phyloP scores from a whole-genome alignment of 2,113 vertebrate species.

The Plotosus lineatus region DNA sequence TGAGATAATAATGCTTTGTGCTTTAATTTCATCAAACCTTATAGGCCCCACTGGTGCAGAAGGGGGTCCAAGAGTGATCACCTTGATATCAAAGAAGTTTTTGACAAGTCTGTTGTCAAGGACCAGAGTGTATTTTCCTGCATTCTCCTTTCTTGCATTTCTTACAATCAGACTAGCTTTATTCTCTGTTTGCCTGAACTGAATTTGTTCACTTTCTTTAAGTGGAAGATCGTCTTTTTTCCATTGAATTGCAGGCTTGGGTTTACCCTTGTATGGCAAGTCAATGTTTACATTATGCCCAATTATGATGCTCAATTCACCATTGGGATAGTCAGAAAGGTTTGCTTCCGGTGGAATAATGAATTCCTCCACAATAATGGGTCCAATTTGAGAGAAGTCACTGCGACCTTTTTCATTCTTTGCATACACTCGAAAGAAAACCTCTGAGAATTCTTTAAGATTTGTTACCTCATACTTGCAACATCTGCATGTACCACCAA shows the following conservation, averaged over 20 bases:
- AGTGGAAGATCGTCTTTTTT: conserved; percentile 88
- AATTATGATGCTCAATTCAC: conserved; percentile 86
- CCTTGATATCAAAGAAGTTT: conserved; percentile 84
- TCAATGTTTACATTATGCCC: conserved; percentile 93
- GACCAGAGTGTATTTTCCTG: conserved; percentile 92
- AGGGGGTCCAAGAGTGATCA: conserved; percentile 89
- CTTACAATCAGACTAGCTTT: conserved; percentile 89
- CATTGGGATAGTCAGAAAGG: conserved; percentile 87
- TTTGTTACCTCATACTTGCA: conserved; percentile 84
- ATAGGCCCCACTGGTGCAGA: conserved; percentile 89
- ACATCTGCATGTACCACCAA: conserved; percentile 82
- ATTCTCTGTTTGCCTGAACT: conserved; percentile 92
- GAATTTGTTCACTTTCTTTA: conserved; percentile 91
- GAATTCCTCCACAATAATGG: conserved; percentile 89
- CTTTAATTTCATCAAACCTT: conserved; percentile 92
- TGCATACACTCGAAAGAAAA: conserved; percentile 91
- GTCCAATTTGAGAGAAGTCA: conserved; percentile 84
- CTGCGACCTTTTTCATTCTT: conserved; percentile 96
- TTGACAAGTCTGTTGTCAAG: conserved; percentile 88
- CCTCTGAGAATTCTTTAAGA: conserved; percentile 82
- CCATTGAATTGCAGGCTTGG: conserved; percentile 89
- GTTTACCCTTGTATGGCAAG: conserved; percentile 94
- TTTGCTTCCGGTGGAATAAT: conserved; percentile 88
- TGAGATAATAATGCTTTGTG: conserved; percentile 90
- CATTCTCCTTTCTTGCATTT: conserved; percentile 89